Evolutionary conservation across 2,888 invertebrate genomes (phyloP).

Genomic region (Hyppa rectilinea): DNA sequence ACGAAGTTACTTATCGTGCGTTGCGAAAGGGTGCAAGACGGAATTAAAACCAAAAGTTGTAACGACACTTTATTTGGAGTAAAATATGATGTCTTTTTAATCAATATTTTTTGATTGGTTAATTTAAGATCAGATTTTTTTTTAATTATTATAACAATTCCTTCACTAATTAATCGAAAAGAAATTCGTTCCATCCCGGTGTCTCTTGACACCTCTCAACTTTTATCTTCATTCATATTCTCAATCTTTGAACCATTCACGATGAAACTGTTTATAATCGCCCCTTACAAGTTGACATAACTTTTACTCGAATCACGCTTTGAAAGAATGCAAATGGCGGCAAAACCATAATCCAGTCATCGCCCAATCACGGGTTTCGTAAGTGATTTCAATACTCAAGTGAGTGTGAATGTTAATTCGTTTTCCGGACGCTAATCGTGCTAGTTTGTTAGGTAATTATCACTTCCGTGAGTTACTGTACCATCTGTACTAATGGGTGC

Average conservation of each 20-base stretch:
- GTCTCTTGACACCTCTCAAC: no score
- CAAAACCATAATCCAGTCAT: conserved; percentile 20
- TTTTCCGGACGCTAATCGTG: conserved; percentile 51
- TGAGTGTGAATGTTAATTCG: conserved; percentile 45
- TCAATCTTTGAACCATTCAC: not conserved
- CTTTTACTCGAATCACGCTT: not conserved
- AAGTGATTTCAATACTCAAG: conserved; percentile 44
- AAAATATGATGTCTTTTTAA: no score
- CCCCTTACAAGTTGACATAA: not conserved
- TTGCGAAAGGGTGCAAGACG: no score
- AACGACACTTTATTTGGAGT: no score
- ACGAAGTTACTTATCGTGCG: no score
- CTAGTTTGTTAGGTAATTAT: conserved; percentile 55
- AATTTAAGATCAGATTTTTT: no score
- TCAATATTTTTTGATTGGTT: no score
- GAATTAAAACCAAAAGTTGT: no score
- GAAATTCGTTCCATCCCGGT: no score
- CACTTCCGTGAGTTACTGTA: conserved; percentile 50
- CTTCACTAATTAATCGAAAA: no score
- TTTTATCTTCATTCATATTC: not conserved
- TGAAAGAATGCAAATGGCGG: conserved; percentile 13
- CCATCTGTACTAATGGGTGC: conserved; percentile 23
- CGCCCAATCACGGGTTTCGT: conserved; percentile 35
- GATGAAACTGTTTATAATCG: not conserved
- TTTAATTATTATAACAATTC: no score